Percentiles rank a stretch among this genome's conserved stretches.
Evolutionary conservation across 2,113 vertebrate species (phyloP).

Genomic region (Morone chrysops): DNA sequence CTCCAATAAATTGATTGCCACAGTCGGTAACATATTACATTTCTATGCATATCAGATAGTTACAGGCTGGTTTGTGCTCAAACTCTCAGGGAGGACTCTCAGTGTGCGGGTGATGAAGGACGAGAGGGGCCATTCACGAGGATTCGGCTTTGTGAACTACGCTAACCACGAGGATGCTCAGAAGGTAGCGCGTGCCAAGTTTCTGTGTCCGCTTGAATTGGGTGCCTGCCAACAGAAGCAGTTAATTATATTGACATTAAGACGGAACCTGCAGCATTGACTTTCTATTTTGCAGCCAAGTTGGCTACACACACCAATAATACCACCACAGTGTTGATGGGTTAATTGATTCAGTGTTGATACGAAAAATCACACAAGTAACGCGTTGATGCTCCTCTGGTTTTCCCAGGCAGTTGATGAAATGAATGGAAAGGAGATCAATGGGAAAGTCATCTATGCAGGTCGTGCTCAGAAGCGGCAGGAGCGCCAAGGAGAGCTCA

Average conservation of each 20-base stretch:
- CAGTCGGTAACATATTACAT: no score
- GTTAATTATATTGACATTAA: background rate
- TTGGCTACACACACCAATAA: background rate
- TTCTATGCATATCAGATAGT: background rate
- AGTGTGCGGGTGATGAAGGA: constrained; percentile 97
- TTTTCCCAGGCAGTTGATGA: constrained; percentile 89
- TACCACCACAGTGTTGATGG: no score
- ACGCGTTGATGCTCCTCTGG: background rate
- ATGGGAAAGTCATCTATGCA: constrained; percentile 89
- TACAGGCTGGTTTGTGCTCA: constrained; percentile 1
- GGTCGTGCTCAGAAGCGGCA: constrained; percentile 95
- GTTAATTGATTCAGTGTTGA: no score
- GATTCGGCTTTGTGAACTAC: constrained; percentile 97
- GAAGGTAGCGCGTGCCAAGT: constrained; percentile 86
- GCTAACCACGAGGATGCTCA: constrained; percentile 94
- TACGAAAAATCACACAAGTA: background rate
- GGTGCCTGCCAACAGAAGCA: background rate
- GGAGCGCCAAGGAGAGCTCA: constrained; percentile 94
- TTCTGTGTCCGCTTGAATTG: background rate
- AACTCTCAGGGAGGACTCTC: constrained; percentile 88
- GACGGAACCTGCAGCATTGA: background rate
- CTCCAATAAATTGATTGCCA: background rate
- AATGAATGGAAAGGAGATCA: constrained; percentile 95
- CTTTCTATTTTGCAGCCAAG: background rate
- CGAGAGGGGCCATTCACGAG: constrained; percentile 86